Evolutionary conservation across 2,888 invertebrate genomes (phyloP).

Genomic region (Brachypalpus laphriformis): DNA sequence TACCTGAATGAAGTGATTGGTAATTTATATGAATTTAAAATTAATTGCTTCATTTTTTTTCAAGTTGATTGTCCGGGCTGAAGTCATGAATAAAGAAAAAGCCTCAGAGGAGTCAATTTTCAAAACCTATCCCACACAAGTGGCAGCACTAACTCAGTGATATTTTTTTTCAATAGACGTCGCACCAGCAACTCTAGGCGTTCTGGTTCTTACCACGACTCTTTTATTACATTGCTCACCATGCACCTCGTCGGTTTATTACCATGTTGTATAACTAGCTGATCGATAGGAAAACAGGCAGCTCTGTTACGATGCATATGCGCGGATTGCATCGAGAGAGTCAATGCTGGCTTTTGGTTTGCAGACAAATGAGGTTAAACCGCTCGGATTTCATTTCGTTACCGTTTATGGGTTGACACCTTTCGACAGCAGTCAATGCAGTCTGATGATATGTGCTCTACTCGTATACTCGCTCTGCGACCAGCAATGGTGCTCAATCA

Average conservation of each 20-base stretch:
- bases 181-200: too few relatives aligned
- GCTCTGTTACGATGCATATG: background rate
- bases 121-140: too few relatives aligned
- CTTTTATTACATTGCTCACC: background rate
- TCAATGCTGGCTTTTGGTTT: background rate
- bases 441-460: background rate
- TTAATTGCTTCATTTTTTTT: too few relatives aligned
- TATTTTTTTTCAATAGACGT: too few relatives aligned
- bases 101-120: too few relatives aligned
- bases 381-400: conserved; percentile 66
- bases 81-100: too few relatives aligned
- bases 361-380: conserved; percentile 62
- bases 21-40: too few relatives aligned
- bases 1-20: too few relatives aligned
- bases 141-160: too few relatives aligned
- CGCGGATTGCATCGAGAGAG: background rate
- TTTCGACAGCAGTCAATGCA: conserved; percentile 45
- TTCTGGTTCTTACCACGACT: background rate
- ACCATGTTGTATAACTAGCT: background rate
- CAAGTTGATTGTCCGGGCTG: too few relatives aligned
- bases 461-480: conserved; percentile 33
- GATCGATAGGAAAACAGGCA: conserved; percentile 8
- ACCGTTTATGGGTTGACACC: conserved; percentile 68
- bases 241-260: conserved; percentile 5
- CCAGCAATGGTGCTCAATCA: conserved; percentile 53